Evolutionary conservation across 2,797 vertebrate genomes (phyloP).

Genomic region (Alectoris magna): DNA sequence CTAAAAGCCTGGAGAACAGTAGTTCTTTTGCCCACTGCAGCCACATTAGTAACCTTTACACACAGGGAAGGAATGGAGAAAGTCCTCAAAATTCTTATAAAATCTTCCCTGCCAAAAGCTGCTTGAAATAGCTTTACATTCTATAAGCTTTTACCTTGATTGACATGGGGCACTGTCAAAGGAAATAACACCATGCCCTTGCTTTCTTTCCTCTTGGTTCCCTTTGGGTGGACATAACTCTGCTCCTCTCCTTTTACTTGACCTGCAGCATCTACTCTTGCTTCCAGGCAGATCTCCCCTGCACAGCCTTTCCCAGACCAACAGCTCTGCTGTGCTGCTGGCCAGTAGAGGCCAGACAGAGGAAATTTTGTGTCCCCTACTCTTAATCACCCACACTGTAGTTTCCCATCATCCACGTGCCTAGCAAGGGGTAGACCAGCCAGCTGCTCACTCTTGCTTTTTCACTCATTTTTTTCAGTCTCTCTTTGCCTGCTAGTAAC

Average conservation of each 20-base stretch:
- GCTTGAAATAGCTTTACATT: neutral
- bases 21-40: neutral
- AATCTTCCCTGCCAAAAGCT: neutral
- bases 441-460: accelerated
- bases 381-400: neutral
- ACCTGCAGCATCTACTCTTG: neutral
- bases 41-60: neutral
- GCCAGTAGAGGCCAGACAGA: neutral
- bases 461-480: neutral
- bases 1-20: neutral
- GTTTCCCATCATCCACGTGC: accelerated
- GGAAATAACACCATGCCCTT: neutral
- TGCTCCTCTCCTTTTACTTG: neutral
- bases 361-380: neutral
- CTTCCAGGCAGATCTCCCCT: neutral
- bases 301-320: neutral
- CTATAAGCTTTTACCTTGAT: neutral
- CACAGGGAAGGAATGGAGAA: neutral
- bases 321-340: neutral
- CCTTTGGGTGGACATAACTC: neutral
- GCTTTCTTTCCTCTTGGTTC: neutral
- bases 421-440: neutral
- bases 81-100: neutral
- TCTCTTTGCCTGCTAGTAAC: neutral
- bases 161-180: neutral